These are phyloP conservation scores for Hormiphora californensis DNA, from an alignment of 37 sponge, comb jelly and placozoan genomes.

Conservation along the genomic window DNA sequence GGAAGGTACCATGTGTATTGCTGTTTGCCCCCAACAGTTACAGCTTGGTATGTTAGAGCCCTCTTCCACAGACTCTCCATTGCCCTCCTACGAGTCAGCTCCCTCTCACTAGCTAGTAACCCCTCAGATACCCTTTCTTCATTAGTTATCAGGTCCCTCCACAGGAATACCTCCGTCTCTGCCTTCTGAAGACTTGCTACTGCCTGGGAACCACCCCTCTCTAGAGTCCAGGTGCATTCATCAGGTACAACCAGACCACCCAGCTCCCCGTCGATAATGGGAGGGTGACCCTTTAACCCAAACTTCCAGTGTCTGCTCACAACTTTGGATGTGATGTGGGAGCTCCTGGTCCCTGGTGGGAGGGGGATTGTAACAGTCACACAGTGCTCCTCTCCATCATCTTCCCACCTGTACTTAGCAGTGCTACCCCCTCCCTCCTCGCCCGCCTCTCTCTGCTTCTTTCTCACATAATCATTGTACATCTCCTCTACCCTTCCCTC, in stretches of 20 bases:
- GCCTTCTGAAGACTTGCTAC: constrained; percentile 53
- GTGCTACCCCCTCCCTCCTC: constrained; percentile 28
- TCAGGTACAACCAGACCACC: constrained; percentile 37
- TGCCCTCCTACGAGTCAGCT: neutral
- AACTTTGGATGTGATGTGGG: constrained; percentile 22
- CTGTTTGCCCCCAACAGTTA: constrained; percentile 32
- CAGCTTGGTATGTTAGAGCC: constrained; percentile 46
- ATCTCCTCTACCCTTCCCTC: neutral
- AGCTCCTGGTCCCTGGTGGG: constrained; percentile 44
- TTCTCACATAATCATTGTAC: constrained; percentile 19
- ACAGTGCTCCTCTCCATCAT: constrained; percentile 52
- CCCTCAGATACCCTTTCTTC: constrained; percentile 48
- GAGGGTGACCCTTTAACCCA: constrained; percentile 14
- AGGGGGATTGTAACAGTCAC: constrained; percentile 51
- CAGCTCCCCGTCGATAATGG: constrained; percentile 36
- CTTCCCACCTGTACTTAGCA: constrained; percentile 53
- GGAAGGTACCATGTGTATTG: neutral
- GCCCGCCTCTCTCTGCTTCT: constrained; percentile 9
- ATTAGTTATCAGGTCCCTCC: constrained; percentile 35
- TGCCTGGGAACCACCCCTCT: neutral
- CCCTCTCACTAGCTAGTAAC: neutral
- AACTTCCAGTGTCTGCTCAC: constrained; percentile 40
- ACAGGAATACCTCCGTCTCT: constrained; percentile 11
- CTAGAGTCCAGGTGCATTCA: constrained; percentile 55
- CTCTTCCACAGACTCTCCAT: constrained; percentile 5